phyloP scores from a whole-genome alignment of 2,797 vertebrate species.

The Cryptoblepharus egeriae region DNA sequence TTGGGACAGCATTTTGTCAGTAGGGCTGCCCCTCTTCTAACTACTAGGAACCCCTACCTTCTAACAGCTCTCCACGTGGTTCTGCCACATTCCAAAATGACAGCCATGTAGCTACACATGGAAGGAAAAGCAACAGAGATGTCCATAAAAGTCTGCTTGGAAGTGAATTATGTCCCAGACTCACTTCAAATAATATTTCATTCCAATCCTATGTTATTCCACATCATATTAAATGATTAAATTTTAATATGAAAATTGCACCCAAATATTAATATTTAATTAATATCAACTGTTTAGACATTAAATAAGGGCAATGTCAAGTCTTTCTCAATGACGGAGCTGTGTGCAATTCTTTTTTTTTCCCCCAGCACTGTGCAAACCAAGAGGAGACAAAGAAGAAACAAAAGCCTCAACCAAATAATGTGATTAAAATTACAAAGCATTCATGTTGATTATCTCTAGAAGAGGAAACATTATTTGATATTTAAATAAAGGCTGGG shows the following conservation, averaged over 20 bases:
- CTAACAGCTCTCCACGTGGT: too few species aligned
- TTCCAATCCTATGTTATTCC: too few species aligned
- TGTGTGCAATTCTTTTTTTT: not conserved
- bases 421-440: conserved; percentile 36
- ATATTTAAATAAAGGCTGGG: conserved; percentile 19
- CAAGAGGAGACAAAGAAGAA: not conserved
- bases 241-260: not conserved
- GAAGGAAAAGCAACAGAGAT: not conserved
- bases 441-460: not conserved
- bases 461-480: conserved; percentile 4
- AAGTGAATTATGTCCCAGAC: not conserved
- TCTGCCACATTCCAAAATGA: not conserved
- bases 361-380: not conserved
- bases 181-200: not conserved
- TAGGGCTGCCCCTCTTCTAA: too few species aligned
- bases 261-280: not conserved
- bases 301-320: not conserved
- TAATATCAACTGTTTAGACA: not conserved
- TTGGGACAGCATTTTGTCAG: too few species aligned
- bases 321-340: not conserved
- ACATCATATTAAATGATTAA: not conserved
- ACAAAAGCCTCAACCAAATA: conserved; percentile 2
- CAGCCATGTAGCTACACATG: not conserved
- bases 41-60: too few species aligned
- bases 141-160: too few species aligned